phyloP scores from a whole-genome alignment of 2,888 invertebrate genomes.

The Tortricodes alternella region DNA sequence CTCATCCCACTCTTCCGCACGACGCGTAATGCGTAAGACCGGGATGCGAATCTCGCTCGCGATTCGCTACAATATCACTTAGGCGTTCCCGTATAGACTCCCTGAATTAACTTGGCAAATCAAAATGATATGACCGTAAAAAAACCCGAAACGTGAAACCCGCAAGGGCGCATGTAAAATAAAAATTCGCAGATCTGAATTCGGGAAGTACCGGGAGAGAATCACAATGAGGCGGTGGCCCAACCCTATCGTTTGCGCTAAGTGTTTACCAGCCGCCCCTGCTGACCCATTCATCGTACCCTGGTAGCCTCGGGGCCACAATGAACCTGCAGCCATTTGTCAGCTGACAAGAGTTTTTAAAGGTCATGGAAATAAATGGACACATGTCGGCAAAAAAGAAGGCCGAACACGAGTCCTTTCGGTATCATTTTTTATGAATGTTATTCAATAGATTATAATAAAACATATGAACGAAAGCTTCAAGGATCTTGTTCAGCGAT shows the following conservation, averaged over 20 bases:
- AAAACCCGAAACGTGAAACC: background rate
- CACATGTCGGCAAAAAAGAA: slow-evolving; percentile 3
- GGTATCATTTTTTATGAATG: no score
- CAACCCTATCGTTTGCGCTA: slow-evolving; percentile 27
- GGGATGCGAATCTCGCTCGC: no score
- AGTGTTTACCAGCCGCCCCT: slow-evolving; percentile 28
- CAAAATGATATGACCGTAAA: background rate
- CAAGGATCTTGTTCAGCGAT: no score
- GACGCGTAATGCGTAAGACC: no score
- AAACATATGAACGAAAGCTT: no score
- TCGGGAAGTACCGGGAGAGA: slow-evolving; percentile 19
- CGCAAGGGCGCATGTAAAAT: slow-evolving; percentile 13
- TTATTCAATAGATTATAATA: no score
- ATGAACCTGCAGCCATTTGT: slow-evolving; percentile 25
- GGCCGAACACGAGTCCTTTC: no score
- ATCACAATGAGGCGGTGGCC: slow-evolving; percentile 27
- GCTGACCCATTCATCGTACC: slow-evolving; percentile 26
- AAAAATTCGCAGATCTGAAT: slow-evolving; percentile 16
- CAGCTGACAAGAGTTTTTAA: slow-evolving; percentile 17
- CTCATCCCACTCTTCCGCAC: no score
- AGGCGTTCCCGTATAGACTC: no score
- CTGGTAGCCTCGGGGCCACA: slow-evolving; percentile 14
- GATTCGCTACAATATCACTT: no score
- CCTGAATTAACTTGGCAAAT: no score
- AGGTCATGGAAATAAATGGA: background rate